Evolutionary conservation across 2,888 invertebrate species (phyloP), one percentile per base, ranked within the genome.

Genomic region (Latheticus oryzae): DNA sequence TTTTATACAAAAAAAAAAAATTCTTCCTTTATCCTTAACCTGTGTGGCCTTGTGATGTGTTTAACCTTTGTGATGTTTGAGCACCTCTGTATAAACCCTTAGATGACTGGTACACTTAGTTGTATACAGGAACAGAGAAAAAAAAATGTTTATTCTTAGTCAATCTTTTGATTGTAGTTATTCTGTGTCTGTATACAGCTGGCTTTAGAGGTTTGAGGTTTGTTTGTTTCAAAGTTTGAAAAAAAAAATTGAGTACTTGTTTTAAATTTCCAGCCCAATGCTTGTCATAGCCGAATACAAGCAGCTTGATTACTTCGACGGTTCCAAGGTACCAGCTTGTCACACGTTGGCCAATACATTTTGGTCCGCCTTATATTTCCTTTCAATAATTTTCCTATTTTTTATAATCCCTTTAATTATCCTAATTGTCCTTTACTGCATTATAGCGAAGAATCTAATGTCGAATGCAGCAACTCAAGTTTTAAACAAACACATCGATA

Each of bases 391-490:
- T 71, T 83, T 88, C 55, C 79, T 91, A 61, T 91, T 95, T 78
- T 95, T 93, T 81, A 79, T 90, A 62, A 75, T 92, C 48, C 95
- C 95, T 28, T 82, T 95, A 55, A 77, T 92, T 55, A 85, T 93
- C 56, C 85, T 95, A 33, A 82, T 93, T 62, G 82, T 88, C 38
- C 83, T 95, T 47, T 95, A 95, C 79, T 86, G 89, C 69, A 84
- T 91, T 71, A 94, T 95, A 71, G 91, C 93, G 40, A 87, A 87
- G 73, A 91, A 91, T 73, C 83, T 95, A 62, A 89, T 93, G 76
- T 86, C 87, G 40, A 84, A 86, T 65, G 83, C 82, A 2, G 84
- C 87, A 33, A 86, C 85, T 70, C 82, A 88, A 42, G 85, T 87
- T 23, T 82, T 87, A 77, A 87, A 87, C 65, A 89, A 89, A 75